Evolutionary conservation across 2,888 invertebrate genomes (phyloP).

Genomic region (Idaea aversata): DNA sequence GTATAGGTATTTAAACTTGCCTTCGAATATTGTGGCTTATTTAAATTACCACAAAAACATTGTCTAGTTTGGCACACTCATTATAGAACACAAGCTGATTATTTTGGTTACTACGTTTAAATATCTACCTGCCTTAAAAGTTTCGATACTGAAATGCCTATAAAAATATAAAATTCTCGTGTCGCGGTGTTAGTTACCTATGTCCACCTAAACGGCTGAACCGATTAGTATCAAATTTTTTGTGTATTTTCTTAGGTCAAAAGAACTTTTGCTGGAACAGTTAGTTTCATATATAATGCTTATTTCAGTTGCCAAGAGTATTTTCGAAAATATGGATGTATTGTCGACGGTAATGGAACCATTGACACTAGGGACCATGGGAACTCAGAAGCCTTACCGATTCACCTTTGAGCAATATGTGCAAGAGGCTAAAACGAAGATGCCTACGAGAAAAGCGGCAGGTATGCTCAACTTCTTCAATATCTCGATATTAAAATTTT

Average conservation of each 20-base stretch:
- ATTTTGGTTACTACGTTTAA: not conserved
- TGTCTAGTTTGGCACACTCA: not conserved
- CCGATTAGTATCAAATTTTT: too few relatives aligned
- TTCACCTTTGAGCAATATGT: constrained; percentile 70
- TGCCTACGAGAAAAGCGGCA: constrained; percentile 70
- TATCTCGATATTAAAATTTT: too few relatives aligned
- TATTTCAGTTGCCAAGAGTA: constrained; percentile 61
- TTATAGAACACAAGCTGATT: not conserved
- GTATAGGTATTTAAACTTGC: not conserved
- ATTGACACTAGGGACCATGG: constrained; percentile 68
- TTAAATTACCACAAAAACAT: not conserved
- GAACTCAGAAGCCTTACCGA: constrained; percentile 72
- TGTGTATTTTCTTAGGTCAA: too few relatives aligned
- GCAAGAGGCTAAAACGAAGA: constrained; percentile 69
- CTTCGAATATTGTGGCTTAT: too few relatives aligned
- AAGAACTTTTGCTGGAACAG: not conserved
- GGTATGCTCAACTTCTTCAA: constrained; percentile 39
- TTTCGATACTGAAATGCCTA: too few relatives aligned
- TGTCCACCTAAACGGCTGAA: too few relatives aligned
- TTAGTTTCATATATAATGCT: not conserved
- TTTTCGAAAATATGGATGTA: constrained; percentile 67
- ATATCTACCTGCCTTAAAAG: too few relatives aligned
- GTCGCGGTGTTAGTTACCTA: too few relatives aligned
- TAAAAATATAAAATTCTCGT: too few relatives aligned
- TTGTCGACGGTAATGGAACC: constrained; percentile 64